Percentiles rank a stretch among this genome's conserved stretches.
Evolutionary conservation across 2,113 vertebrate genomes (phyloP).

Genomic region (Bos indicus): DNA sequence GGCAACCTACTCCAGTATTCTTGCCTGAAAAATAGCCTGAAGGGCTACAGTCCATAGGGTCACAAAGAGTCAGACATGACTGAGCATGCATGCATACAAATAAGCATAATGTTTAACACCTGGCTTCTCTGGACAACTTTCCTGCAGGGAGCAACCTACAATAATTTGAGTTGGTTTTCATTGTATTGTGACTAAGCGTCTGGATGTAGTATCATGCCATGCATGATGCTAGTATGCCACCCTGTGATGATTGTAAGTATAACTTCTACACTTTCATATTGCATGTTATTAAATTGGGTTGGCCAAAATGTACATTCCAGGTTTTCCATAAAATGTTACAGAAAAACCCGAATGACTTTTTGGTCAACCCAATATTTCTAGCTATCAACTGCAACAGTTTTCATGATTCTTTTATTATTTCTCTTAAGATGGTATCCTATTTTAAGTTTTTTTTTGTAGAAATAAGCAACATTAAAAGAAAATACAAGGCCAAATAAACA

Average conservation of each 20-base stretch:
- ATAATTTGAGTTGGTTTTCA: neutral
- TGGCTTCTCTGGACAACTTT: neutral
- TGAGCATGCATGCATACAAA: neutral
- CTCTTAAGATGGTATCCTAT: neutral
- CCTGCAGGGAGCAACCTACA: neutral
- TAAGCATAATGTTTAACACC: neutral
- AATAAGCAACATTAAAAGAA: neutral
- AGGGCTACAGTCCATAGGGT: neutral
- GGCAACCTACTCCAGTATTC: neutral
- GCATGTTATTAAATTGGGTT: neutral
- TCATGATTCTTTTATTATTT: neutral
- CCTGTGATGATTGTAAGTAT: neutral
- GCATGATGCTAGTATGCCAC: neutral
- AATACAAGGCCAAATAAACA: neutral
- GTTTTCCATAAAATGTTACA: neutral
- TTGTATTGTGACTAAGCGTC: rapidly evolving
- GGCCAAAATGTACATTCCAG: neutral
- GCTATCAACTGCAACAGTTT: neutral
- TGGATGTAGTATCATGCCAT: neutral
- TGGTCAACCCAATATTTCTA: neutral
- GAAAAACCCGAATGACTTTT: neutral
- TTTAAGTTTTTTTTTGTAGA: neutral
- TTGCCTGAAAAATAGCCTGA: neutral
- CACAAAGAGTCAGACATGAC: neutral
- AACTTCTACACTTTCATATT: neutral